Base-by-base conservation (phyloP, 2,888 invertebrate genomes). In the Harpagoxenus sublaevis region DNA sequence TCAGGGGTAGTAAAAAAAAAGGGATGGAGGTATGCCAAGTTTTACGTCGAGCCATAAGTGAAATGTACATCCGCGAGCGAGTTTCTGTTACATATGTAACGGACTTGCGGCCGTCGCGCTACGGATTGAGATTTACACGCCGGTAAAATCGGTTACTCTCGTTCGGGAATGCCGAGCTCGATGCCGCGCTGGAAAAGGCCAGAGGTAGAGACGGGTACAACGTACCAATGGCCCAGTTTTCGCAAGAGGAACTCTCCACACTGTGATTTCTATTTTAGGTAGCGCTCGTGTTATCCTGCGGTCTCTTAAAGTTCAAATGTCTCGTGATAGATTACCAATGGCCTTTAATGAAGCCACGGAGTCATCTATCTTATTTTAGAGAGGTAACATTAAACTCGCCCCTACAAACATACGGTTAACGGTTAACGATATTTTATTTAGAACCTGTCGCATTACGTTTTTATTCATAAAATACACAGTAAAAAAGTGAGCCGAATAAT, bases 41-140 rank as follows among this genome's bases (percentile, higher is more conserved):
- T 90, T 91, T 89, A 89, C 82, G 87, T 84, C 53, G 84, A 70
- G 83, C 86, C 87, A 88, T 90, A 92, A 92, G 92, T 89, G 91
- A 91, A 90, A 92, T 86, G 89, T 86, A 90, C 90, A 87, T 85
- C 87, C 87, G 84, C 86, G 70, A 75, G 83, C 87, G 78, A 86
- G 77, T 85, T 86, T 84, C 77, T 75, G 89, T 90, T 92, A 90
- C 91, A 87, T 91, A 89, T 90, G 89, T 88, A 92, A 92, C 73
- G 81, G 78, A 83, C 83, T 87, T 89, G 83, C 81, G 65, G 39
- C 45, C 39, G 42, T 53, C 48, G 57, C 73, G 68, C 63, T 23
- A 23, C 65, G 31, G 53, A 62, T 45, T 18, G 35, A 81, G 86
- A 86, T 89, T 89, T 89, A 89, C 84, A 84, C 75, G 78, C 77